A percentile compares a stretch with the other conserved stretches of the same genome.
Evolutionary conservation across 2,888 invertebrate genomes (phyloP).

Genomic region (Pseudococcus jackbeardsleyi): DNA sequence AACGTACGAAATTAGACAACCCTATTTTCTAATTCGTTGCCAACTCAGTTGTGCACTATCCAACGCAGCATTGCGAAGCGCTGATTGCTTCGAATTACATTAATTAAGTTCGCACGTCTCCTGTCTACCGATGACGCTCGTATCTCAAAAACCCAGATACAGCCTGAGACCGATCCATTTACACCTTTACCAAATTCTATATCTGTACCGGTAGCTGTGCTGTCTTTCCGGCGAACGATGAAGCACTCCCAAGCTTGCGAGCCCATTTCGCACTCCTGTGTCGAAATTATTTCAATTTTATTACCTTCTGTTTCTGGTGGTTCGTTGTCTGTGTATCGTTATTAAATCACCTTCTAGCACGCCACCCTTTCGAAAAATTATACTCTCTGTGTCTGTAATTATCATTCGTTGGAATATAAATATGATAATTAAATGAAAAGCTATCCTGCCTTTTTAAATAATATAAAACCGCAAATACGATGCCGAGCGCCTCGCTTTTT

Average conservation of each 20-base stretch:
- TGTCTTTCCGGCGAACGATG: not conserved
- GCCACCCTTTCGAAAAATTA: slow-evolving; percentile 11
- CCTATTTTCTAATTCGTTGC: slow-evolving; percentile 64
- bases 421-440: slow-evolving; percentile 13
- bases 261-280: not conserved
- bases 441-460: not conserved
- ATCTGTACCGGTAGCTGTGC: not conserved
- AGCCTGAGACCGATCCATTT: not conserved
- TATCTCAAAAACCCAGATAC: not conserved
- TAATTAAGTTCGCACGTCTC: slow-evolving; percentile 57
- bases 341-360: not conserved
- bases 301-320: not conserved
- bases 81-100: slow-evolving; percentile 65
- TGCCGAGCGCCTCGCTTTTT: not conserved
- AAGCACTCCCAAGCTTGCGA: not conserved
- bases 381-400: not conserved
- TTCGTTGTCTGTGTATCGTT: not conserved
- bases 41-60: slow-evolving; percentile 56
- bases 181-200: not conserved
- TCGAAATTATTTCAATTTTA: slow-evolving; percentile 10
- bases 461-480: not conserved
- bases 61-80: slow-evolving; percentile 51
- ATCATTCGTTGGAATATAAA: not conserved
- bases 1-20: slow-evolving; percentile 62
- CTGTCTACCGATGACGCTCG: not conserved